Base-by-base conservation (phyloP, 2,113 vertebrate genomes). In the Anguilla rostrata region DNA sequence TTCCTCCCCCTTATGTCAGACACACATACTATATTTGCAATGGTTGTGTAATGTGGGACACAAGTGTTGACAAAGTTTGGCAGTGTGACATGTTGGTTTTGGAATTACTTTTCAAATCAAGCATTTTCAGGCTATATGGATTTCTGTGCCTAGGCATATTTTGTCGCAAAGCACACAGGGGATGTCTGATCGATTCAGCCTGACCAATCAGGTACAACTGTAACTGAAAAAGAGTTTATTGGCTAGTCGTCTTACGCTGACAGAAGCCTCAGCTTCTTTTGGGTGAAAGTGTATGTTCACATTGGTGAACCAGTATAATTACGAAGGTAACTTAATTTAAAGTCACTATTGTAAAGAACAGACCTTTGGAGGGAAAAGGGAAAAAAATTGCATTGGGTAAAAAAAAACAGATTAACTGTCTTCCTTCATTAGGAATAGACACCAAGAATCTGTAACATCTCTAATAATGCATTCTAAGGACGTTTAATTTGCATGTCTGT, bases 351-450 rank as follows among this genome's bases (percentile, higher is more conserved):
- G 92, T 91, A 88, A 91, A 92, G 94, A 91, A 87, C 89, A 16
- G 79, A 18, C 92, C 89, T 86, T 87, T 88, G 91, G 92, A 91
- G 92, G 87, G 86, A 88, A 75, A 34, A 75, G 88, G n/a, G n/a
- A n/a, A n/a, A n/a, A n/a, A 92, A 87, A 91, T 88, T 94, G 93
- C 91, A 71, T 88, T 89, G 88, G 88, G 78, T 88, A 92, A 85
- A 86, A 66, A 34, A 34, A 90, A 12, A 89, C 93, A 94, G 92
- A 96, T 95, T 94, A 95, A 92, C 88, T 93, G 89, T 93, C 92
- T 93, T 95, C 94, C 95, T 96, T 95, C 92, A 92, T 87, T 84
- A 81, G 91, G 94, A 95, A 94, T 26, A 80, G 75, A 46, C 53
- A 41, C 20, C 16, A 60, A 34, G 75, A 71, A 81, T 16, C 5